Base-by-base conservation (phyloP, 2,888 invertebrate species). In the Tetranychus truncatus region DNA sequence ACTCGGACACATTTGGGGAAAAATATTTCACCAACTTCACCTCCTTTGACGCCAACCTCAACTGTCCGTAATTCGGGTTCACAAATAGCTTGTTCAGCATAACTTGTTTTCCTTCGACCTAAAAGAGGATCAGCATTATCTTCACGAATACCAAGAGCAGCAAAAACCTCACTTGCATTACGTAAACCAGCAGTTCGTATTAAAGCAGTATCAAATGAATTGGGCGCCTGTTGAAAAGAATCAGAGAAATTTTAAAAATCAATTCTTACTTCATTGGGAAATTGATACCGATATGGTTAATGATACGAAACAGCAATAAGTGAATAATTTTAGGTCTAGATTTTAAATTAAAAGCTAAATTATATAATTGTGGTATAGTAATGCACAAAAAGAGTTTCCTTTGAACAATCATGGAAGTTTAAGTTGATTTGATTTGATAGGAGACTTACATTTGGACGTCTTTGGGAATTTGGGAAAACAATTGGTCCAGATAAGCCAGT, bases 1-100 rank as follows among this genome's bases (percentile, higher is more conserved):
- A 73, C 73, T 66, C 73, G 55, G 15, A 73, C 73, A 45, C 73
- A 73, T 24, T 73, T 55, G 15, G 73, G 73, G 24, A 73, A 73
- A 18, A 55, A 66, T 9, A 55, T 20, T 21, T 46, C 55, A 24
- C 45, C 65, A 24, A 11, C 66, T 9, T 24, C 24, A 66, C 11
- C n/a, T 9, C 20, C 20, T 21, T 69, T 24, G 15, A 18, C 66
- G 24, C 45, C 73, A 18, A 73, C 11, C 18, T 46, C n/a, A 11
- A 73, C 73, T 24, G 73, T 73, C 15, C 55, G 18, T 18, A 73
- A 24, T 46, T 73, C 73, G 15, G 73, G 73, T 21, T 73, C 73
- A 24, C 73, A 73, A 18, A 66, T 55, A 5, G 73, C 65, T 73
- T 73, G 73, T 18, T 46, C 24, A 6, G 73, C 72, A 20, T 34